These are phyloP conservation scores for Microtus montanus DNA, from an alignment of 2,113 vertebrate species.

Conservation along the genomic window DNA sequence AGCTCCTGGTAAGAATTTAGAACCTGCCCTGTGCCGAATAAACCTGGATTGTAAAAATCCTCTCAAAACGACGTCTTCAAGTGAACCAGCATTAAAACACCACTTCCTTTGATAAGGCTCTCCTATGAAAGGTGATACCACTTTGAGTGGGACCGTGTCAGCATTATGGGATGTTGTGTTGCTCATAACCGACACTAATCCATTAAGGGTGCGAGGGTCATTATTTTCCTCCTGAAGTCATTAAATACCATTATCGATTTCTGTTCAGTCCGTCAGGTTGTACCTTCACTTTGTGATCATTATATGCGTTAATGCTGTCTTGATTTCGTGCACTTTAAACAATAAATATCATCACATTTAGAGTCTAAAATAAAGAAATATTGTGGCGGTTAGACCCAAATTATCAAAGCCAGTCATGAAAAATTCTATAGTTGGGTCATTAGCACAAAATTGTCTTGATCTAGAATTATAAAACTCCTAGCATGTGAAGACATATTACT, in stretches of 20 bases:
- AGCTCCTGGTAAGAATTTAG: constrained; percentile 83
- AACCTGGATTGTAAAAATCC: constrained; percentile 87
- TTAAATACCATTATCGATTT: constrained; percentile 90
- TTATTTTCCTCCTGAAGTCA: constrained; percentile 87
- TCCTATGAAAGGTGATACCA: constrained; percentile 84
- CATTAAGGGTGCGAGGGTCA: constrained; percentile 89
- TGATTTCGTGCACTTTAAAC: constrained; percentile 75
- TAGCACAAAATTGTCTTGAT: constrained; percentile 36
- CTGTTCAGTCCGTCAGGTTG: constrained; percentile 84
- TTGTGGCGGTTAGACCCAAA: background rate
- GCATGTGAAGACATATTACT: constrained; percentile 61
- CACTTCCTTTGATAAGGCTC: constrained; percentile 86
- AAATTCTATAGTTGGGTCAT: constrained; percentile 63
- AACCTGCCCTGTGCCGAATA: constrained; percentile 84
- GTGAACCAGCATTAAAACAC: constrained; percentile 86
- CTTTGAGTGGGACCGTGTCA: constrained; percentile 82
- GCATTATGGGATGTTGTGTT: constrained; percentile 86
- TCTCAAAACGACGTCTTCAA: constrained; percentile 83
- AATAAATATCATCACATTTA: constrained; percentile 53
- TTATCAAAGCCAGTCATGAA: constrained; percentile 60
- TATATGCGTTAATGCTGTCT: constrained; percentile 75
- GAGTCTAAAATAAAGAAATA: constrained; percentile 22
- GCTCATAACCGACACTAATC: constrained; percentile 85
- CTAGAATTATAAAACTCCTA: constrained; percentile 59
- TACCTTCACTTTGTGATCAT: constrained; percentile 68